phyloP scores from a whole-genome alignment of 2,113 vertebrate genomes.

The Odobenus rosmarus region DNA sequence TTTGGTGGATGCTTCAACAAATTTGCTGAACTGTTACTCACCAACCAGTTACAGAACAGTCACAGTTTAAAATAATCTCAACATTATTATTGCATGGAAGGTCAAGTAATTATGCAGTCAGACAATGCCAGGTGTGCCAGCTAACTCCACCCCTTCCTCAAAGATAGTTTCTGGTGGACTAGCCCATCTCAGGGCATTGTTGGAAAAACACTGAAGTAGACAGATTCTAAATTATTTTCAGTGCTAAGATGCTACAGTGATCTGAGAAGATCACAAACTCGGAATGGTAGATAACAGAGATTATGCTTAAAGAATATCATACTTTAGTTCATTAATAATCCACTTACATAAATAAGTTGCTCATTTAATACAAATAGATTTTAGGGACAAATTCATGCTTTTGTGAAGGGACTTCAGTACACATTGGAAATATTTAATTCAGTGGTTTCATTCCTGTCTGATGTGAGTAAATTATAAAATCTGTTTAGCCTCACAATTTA shows the following conservation, averaged over 20 bases:
- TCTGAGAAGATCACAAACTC: neutral
- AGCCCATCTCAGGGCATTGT: neutral
- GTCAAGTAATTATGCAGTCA: neutral
- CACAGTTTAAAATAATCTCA: neutral
- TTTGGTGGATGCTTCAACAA: neutral
- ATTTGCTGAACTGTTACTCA: neutral
- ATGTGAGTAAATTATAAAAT: neutral
- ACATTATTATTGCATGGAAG: neutral
- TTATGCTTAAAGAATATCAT: neutral
- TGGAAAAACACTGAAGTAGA: neutral
- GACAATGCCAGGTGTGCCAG: neutral
- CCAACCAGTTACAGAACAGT: neutral
- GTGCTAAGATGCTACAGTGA: neutral
- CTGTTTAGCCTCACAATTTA: neutral
- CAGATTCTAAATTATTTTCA: neutral
- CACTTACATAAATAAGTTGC: neutral
- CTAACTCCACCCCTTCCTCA: neutral
- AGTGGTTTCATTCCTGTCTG: neutral
- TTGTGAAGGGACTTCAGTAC: neutral
- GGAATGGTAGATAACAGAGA: neutral
- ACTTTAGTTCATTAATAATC: neutral
- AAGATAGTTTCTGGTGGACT: neutral
- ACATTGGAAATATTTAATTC: neutral
- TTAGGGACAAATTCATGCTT: neutral
- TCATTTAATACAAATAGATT: slow-evolving; percentile 14